Conservation (phyloP, 2,888 invertebrate species). For the Melinaea marsaeus region DNA sequence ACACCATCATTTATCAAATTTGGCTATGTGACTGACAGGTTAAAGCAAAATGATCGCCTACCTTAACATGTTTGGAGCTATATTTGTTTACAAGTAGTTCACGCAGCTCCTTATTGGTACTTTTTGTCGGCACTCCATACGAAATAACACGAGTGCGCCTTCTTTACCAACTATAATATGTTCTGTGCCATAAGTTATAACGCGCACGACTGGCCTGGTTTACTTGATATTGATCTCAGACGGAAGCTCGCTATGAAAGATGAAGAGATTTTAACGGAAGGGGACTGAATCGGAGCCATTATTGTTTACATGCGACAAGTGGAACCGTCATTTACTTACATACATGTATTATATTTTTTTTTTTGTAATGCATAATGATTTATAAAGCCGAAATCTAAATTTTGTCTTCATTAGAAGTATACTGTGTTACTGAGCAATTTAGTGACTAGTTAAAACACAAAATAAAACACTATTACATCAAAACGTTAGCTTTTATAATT, state of each 20-base stretch:
- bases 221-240: constrained; percentile 66
- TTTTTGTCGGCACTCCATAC: constrained; percentile 1
- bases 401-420: too few species aligned
- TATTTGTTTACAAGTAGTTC: too few species aligned
- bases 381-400: not conserved
- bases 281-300: constrained; percentile 17
- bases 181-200: constrained; percentile 47
- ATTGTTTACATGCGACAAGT: constrained; percentile 19
- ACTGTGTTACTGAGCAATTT: too few species aligned
- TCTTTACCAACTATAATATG: constrained; percentile 5
- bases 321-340: not conserved
- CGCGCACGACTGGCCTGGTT: constrained; percentile 57
- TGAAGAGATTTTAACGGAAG: constrained; percentile 47
- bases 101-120: not conserved
- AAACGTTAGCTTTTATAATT: not conserved
- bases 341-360: too few species aligned
- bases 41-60: too few species aligned
- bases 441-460: too few species aligned
- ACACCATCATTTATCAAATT: too few species aligned
- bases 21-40: too few species aligned
- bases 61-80: too few species aligned
- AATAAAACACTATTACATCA: too few species aligned
- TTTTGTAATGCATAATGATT: not conserved
- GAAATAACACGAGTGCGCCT: not conserved
- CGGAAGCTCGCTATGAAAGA: constrained; percentile 42